These are phyloP conservation scores for Pangasianodon gigas DNA, from an alignment of 2,113 vertebrate genomes.

Conservation along the genomic window DNA sequence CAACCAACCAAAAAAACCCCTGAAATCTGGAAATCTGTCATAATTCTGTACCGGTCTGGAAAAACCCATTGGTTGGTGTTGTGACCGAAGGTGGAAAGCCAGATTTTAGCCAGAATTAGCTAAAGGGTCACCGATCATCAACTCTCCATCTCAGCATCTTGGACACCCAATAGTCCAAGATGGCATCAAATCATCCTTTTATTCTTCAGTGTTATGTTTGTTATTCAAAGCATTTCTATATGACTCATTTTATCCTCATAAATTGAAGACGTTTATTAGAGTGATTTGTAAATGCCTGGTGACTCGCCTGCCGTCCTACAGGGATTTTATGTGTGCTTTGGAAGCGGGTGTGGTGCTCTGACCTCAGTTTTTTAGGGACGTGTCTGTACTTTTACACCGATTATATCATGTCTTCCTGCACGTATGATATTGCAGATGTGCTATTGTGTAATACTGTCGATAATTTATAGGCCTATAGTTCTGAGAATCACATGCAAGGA, in stretches of 20 bases:
- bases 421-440: not conserved
- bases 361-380: not conserved
- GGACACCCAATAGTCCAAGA: not conserved
- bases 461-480: not conserved
- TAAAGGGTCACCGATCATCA: not conserved
- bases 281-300: not conserved
- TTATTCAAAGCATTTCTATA: not conserved
- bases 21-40: not conserved
- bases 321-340: not conserved
- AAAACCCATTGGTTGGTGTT: not conserved
- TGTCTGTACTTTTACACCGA: slow-evolving; percentile 1
- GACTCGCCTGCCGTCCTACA: not conserved
- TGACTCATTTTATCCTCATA: not conserved
- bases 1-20: not conserved
- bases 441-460: not conserved
- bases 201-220: not conserved
- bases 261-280: not conserved
- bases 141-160: not conserved
- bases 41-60: not conserved
- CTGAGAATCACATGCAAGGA: not conserved
- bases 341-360: not conserved
- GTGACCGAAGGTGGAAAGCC: not conserved
- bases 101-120: not conserved
- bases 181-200: not conserved
- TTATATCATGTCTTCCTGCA: not conserved